Evolutionary conservation across 1,140 invertebrate species (phyloP).

Genomic region (Leptestheria dahalacensis): DNA sequence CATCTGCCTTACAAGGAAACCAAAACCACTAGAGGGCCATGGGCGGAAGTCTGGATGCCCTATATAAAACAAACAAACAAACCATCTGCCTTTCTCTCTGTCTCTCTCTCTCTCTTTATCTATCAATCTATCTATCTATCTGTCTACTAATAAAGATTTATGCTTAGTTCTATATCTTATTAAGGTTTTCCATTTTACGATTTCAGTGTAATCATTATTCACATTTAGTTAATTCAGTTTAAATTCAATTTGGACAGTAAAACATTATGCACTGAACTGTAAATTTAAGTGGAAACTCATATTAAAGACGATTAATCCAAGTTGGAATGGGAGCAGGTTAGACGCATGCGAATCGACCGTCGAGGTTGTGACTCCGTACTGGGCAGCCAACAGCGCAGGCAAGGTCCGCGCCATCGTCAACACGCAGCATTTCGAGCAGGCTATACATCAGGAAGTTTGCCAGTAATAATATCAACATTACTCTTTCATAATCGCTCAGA

Average conservation of each 20-base stretch:
- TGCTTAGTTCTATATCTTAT: no score
- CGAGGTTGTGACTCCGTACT: constrained; percentile 86
- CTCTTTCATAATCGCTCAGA: not conserved
- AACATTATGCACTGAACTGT: no score
- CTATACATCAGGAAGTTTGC: constrained; percentile 87
- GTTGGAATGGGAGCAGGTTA: constrained; percentile 48
- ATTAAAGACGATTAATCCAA: not conserved
- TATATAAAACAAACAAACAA: no score
- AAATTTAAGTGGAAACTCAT: no score
- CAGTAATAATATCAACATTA: constrained; percentile 41
- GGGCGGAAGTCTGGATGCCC: no score
- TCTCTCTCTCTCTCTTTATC: no score
- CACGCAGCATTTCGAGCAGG: constrained; percentile 85
- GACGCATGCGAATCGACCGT: constrained; percentile 81
- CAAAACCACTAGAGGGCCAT: no score
- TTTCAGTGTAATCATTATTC: not conserved
- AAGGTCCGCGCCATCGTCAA: constrained; percentile 83
- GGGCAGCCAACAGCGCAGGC: constrained; percentile 79
- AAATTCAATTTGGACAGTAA: not conserved
- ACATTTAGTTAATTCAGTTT: not conserved
- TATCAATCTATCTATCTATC: no score
- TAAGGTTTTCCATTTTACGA: no score
- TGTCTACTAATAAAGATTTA: no score
- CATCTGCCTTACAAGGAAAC: no score
- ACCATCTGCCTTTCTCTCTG: no score